These are phyloP conservation scores for Operophtera brumata DNA, from an alignment of 2,888 invertebrate genomes.

Conservation along the genomic window DNA sequence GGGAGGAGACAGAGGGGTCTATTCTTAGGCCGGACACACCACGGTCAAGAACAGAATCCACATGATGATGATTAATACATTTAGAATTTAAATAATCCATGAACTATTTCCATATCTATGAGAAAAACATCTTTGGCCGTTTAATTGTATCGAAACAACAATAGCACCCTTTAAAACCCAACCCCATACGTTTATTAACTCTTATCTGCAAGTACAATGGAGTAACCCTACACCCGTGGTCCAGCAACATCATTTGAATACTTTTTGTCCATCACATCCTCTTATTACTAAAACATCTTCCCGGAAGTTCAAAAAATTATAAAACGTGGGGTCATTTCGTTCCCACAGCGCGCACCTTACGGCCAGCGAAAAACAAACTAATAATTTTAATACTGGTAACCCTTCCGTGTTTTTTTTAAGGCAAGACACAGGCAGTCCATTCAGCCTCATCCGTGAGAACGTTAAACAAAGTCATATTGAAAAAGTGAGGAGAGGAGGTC, in stretches of 20 bases:
- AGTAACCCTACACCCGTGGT: constrained; percentile 57
- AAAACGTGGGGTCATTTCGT: constrained; percentile 69
- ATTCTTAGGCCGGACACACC: too few relatives aligned
- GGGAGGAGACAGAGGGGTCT: too few relatives aligned
- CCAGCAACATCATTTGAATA: constrained; percentile 50
- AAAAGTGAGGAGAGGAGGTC: constrained; percentile 56
- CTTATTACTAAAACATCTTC: constrained; percentile 71
- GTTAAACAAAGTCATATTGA: constrained; percentile 69
- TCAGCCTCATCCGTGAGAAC: constrained; percentile 78
- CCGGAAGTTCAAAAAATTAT: constrained; percentile 70
- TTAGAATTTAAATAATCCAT: not conserved
- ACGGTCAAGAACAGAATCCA: too few relatives aligned
- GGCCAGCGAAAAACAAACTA: constrained; percentile 66
- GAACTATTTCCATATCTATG: not conserved
- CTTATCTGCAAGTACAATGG: constrained; percentile 16
- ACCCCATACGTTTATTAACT: constrained; percentile 6
- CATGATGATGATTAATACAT: too few relatives aligned
- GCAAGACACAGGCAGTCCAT: constrained; percentile 58
- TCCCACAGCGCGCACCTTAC: constrained; percentile 74
- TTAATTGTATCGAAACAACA: constrained; percentile 25
- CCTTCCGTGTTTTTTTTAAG: constrained; percentile 74
- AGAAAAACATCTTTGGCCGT: constrained; percentile 19
- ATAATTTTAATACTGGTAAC: constrained; percentile 73
- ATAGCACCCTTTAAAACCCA: constrained; percentile 27
- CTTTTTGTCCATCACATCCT: constrained; percentile 65